phyloP scores from a whole-genome alignment of 2,113 vertebrate genomes.

The Hippocampus mohnikei region DNA sequence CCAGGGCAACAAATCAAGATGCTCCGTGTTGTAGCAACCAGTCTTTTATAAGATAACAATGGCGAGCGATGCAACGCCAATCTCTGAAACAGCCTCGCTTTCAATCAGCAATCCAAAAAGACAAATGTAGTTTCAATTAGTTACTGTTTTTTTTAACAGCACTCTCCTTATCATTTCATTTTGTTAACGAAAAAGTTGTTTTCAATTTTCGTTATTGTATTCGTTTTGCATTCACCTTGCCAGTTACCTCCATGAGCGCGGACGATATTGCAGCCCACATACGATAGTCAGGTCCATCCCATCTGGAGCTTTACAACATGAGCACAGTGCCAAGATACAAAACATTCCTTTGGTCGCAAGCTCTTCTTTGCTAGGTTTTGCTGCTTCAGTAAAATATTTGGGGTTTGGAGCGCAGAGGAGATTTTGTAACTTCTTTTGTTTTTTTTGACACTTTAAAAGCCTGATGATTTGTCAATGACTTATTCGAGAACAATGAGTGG shows the following conservation, averaged over 20 bases:
- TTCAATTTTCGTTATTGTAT: too few species aligned
- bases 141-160: too few species aligned
- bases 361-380: conserved; percentile 2
- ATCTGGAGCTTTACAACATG: background rate
- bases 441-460: background rate
- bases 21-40: conserved; percentile 57
- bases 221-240: background rate
- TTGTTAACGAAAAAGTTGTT: too few species aligned
- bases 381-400: conserved; percentile 2
- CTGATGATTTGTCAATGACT: background rate
- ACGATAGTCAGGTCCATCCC: background rate
- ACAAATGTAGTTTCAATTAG: too few species aligned
- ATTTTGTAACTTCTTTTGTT: conserved; percentile 1
- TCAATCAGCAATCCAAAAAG: conserved; percentile 32
- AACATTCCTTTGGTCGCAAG: background rate
- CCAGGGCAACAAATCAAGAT: conserved; percentile 66
- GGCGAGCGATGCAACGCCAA: conserved; percentile 20
- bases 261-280: background rate
- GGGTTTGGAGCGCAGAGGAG: background rate
- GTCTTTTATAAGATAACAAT: conserved; percentile 55
- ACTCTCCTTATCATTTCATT: too few species aligned
- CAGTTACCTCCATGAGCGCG: background rate
- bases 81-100: conserved; percentile 18
- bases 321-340: background rate
- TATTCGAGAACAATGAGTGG: background rate